phyloP scores from a whole-genome alignment of 2,888 invertebrate genomes.

The Torymus texanus region DNA sequence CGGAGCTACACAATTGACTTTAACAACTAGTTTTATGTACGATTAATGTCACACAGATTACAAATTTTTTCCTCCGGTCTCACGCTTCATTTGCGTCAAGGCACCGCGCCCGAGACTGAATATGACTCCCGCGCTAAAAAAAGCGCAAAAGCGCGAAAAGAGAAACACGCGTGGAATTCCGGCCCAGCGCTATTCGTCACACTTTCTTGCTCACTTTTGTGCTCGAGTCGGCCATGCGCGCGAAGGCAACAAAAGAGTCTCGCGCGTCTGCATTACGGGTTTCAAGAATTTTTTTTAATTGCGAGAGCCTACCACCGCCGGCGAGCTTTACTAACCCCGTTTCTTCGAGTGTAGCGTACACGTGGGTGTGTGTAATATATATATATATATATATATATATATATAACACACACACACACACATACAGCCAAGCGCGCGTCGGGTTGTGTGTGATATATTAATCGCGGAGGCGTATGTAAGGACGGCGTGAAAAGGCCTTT shows the following conservation, averaged over 20 bases:
- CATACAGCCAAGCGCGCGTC: too few species aligned
- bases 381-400: too few species aligned
- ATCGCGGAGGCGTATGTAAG: constrained; percentile 4
- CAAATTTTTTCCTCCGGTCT: too few species aligned
- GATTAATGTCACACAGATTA: too few species aligned
- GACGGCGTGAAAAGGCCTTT: background rate
- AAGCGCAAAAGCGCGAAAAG: background rate
- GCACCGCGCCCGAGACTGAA: background rate
- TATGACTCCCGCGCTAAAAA: background rate
- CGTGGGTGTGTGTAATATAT: too few species aligned
- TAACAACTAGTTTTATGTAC: too few species aligned
- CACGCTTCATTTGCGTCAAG: too few species aligned
- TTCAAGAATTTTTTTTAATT: constrained; percentile 39
- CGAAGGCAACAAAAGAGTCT: constrained; percentile 34
- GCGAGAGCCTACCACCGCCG: background rate
- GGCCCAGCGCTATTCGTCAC: constrained; percentile 12
- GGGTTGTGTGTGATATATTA: background rate
- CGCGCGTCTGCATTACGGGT: constrained; percentile 9
- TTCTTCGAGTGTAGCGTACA: constrained; percentile 12
- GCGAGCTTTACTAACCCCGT: constrained; percentile 16
- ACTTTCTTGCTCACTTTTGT: constrained; percentile 8
- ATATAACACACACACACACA: too few species aligned
- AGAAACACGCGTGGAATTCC: background rate
- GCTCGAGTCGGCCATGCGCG: too few species aligned
- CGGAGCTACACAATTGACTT: too few species aligned